Base-by-base conservation (phyloP, 92 coral and sea anemone species). In the Siderastrea radians region DNA sequence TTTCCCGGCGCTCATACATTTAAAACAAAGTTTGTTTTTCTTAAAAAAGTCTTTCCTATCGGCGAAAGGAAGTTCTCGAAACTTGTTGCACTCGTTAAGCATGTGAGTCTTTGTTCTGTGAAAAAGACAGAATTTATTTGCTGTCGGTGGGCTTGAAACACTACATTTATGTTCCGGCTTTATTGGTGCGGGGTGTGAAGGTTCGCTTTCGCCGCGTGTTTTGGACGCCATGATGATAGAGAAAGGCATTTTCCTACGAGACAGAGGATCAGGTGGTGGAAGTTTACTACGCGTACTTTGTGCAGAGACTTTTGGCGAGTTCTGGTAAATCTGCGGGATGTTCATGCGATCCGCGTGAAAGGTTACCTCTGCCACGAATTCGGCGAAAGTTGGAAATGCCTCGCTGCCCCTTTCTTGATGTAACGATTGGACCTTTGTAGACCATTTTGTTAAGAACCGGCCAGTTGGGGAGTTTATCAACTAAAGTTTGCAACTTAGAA, bases 391-490 rank as follows among this genome's bases (percentile, higher is more conserved):
- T 12, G 96, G 92, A 62, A 93, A 93, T 26, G 87, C 78, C 19
- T 90, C 86, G 65, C 73, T 38, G 19, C 87, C 95, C 48, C 71
- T 49, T 6, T 43, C 52, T 43, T 89, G 85, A 48, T 90, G 92
- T 17, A 93, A 78, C 15, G 61, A 73, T 75, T 89, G 93, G 1
- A 90, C 93, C 48, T 51, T 85, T 15, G 86, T 45, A 6, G 93
- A 90, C 96, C 92, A 93, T 79, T 90, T 90, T 49, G 89, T 65
- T 16, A 19, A 62, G 88, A 85, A 90, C 96, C n/a, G n/a, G n/a
- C n/a, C 91, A 82, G 74, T 49, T 70, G 47, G 91, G 93, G 6
- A 90, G 85, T 51, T 93, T 93, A 14, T 86, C 89, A 5, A 86
- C 89, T 3, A 93, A 70, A 1, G 85, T 46, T 55, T 90, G 88